Conservation (phyloP, 2,797 vertebrate species). For the Pangasius djambal region DNA sequence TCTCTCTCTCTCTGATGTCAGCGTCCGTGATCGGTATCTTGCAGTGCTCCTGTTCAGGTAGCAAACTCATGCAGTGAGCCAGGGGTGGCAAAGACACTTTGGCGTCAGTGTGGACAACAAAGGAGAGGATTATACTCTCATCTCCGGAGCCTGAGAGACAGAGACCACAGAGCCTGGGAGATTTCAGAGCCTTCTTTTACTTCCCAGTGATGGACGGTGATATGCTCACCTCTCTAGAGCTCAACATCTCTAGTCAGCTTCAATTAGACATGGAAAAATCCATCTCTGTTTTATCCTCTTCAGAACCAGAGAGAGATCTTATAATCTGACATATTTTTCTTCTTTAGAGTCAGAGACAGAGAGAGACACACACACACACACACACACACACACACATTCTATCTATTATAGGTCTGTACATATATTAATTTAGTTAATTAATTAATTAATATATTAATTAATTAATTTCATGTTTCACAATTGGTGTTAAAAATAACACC, state of each 20-base stretch:
- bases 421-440: not conserved
- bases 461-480: not conserved
- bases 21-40: conserved; percentile 37
- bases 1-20: conserved; percentile 48
- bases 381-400: not conserved
- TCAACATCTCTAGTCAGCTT: not conserved
- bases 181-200: conserved; percentile 28
- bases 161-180: conserved; percentile 25
- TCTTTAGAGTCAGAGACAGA: not conserved
- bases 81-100: conserved; percentile 54
- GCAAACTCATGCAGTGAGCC: conserved; percentile 49
- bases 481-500: not conserved
- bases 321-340: not conserved
- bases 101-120: conserved; percentile 57
- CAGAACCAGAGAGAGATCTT: not conserved
- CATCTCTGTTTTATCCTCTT: not conserved
- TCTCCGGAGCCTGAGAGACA: conserved; percentile 43
- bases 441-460: too few relatives aligned
- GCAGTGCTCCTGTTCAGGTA: conserved; percentile 51
- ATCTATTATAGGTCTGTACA: not conserved
- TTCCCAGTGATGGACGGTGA: not conserved
- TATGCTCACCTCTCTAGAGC: not conserved
- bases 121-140: conserved; percentile 54
- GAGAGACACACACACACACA: not conserved
- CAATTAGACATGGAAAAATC: not conserved